Evolutionary conservation across 92 coral and sea anemone species (phyloP).

Genomic region (Diadumene lineata): DNA sequence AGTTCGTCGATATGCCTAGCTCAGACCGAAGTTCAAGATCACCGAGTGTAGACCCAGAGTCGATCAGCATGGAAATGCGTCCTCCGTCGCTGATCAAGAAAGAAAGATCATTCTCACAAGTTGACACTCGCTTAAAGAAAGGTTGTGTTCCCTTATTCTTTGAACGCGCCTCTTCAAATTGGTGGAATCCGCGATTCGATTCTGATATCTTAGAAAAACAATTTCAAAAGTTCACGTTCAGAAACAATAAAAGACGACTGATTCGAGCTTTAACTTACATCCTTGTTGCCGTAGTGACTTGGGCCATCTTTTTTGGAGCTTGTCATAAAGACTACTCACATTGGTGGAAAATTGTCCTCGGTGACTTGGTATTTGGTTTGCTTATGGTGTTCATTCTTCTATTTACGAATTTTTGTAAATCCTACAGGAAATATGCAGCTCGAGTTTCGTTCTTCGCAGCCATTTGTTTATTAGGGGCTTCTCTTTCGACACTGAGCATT

Average conservation of each 20-base stretch:
- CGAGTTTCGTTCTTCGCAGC: slow-evolving; percentile 77
- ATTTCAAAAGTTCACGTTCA: slow-evolving; percentile 91
- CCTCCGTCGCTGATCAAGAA: slow-evolving; percentile 83
- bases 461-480: slow-evolving; percentile 73
- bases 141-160: slow-evolving; percentile 98
- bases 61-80: slow-evolving; percentile 67
- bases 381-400: slow-evolving; percentile 72
- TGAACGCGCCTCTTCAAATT: slow-evolving; percentile 99
- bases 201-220: slow-evolving; percentile 94
- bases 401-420: slow-evolving; percentile 79
- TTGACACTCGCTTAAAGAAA: slow-evolving; percentile 95
- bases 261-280: slow-evolving; percentile 79
- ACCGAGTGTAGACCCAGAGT: slow-evolving; percentile 79
- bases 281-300: slow-evolving; percentile 70
- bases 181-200: slow-evolving; percentile 98
- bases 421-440: slow-evolving; percentile 82
- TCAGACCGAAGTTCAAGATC: slow-evolving; percentile 60
- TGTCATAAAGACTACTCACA: slow-evolving; percentile 32
- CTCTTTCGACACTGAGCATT: slow-evolving; percentile 74
- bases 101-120: slow-evolving; percentile 98
- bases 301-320: slow-evolving; percentile 94
- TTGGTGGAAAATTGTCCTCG: slow-evolving; percentile 70
- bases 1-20: slow-evolving; percentile 62
- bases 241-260: slow-evolving; percentile 85
- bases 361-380: slow-evolving; percentile 70